Conservation (phyloP, 2,113 vertebrate genomes). For the Macquaria australasica region DNA sequence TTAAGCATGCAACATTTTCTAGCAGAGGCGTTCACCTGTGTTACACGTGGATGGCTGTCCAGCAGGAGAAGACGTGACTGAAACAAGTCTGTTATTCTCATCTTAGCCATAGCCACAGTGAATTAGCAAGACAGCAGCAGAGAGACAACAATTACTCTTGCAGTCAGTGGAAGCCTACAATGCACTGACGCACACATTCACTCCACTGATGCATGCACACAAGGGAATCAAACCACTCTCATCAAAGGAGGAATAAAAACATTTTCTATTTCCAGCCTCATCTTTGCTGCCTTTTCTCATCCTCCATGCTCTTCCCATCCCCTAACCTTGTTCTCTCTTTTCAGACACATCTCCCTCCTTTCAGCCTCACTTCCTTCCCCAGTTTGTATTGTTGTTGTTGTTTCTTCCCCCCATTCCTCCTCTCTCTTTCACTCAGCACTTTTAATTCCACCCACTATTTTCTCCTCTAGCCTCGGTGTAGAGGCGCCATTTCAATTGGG, state of each 20-base stretch:
- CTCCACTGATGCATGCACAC: conserved; percentile 6
- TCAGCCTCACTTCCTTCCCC: conserved; percentile 76
- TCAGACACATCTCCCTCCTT: conserved; percentile 69
- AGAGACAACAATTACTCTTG: conserved; percentile 17
- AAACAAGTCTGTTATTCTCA: not conserved
- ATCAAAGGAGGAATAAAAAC: conserved; percentile 44
- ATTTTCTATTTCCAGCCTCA: conserved; percentile 73
- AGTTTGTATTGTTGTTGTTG: conserved; percentile 76
- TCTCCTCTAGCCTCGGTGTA: conserved; percentile 43
- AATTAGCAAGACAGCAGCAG: not conserved
- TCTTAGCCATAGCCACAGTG: no score
- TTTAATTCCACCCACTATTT: conserved; percentile 79
- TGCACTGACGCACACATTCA: not conserved
- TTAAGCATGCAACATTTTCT: not conserved
- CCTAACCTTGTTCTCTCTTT: conserved; percentile 68
- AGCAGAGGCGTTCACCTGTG: not conserved
- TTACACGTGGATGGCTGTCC: not conserved
- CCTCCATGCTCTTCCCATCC: conserved; percentile 58
- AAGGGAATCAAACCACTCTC: conserved; percentile 40
- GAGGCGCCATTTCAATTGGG: conserved; percentile 62
- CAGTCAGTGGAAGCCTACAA: not conserved
- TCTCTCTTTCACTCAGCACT: conserved; percentile 71
- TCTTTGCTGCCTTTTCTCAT: conserved; percentile 53
- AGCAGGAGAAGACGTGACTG: not conserved
- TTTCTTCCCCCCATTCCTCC: conserved; percentile 63